A percentile compares a stretch with the other conserved stretches of the same genome.
These are phyloP conservation scores for Hedya salicella DNA, from an alignment of 2,888 invertebrate genomes.

Conservation along the genomic window DNA sequence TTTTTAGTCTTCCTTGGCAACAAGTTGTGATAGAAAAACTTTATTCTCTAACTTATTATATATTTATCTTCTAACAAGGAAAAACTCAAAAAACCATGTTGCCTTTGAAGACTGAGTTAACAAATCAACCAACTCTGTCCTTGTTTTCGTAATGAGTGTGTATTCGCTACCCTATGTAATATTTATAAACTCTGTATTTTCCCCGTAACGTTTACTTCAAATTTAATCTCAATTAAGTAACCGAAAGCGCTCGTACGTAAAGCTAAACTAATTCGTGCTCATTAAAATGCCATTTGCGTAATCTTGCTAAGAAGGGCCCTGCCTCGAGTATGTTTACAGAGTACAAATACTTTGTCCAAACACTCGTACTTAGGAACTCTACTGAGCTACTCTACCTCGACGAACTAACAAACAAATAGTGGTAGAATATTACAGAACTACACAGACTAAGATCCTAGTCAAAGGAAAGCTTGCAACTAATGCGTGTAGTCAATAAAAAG, in stretches of 20 bases:
- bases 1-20: no score
- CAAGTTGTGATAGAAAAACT: no score
- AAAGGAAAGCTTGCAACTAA: no score
- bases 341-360: slow-evolving; percentile 18
- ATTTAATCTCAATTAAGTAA: slow-evolving; percentile 42
- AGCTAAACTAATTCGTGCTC: slow-evolving; percentile 43
- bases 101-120: no score
- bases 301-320: slow-evolving; percentile 26
- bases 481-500: no score
- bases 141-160: slow-evolving; percentile 1
- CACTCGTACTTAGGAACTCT: not conserved
- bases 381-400: no score
- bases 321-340: slow-evolving; percentile 11
- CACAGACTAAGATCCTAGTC: no score
- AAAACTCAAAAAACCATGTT: no score
- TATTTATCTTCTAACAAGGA: no score
- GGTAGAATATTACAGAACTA: no score
- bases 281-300: slow-evolving; percentile 44
- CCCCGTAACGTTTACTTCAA: slow-evolving; percentile 38
- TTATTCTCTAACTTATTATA: no score
- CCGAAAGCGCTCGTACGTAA: slow-evolving; percentile 42
- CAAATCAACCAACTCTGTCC: slow-evolving; percentile 3
- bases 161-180: slow-evolving; percentile 4
- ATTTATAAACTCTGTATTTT: slow-evolving; percentile 18
- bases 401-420: no score